Conservation (phyloP, 2,888 invertebrate species). For the Druceiella hillmani region DNA sequence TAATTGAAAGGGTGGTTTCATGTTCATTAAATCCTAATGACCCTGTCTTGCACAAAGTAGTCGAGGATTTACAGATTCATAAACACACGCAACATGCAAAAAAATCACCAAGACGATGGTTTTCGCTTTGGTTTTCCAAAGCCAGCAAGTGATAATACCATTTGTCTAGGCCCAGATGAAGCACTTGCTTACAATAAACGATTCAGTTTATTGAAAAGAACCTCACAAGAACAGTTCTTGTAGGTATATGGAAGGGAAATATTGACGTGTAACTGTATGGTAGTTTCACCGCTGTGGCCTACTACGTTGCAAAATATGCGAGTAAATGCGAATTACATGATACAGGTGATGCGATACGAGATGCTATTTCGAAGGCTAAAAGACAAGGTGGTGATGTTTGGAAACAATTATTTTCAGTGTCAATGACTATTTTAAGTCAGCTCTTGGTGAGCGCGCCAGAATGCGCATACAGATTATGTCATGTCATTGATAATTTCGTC, state of each 20-base stretch:
- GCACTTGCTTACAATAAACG: slow-evolving; percentile 27
- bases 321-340: slow-evolving; percentile 27
- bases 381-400: slow-evolving; percentile 20
- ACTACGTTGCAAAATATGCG: slow-evolving; percentile 28
- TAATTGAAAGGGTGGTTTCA: slow-evolving; percentile 23
- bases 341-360: slow-evolving; percentile 23
- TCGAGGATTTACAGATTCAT: slow-evolving; percentile 22
- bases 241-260: slow-evolving; percentile 28
- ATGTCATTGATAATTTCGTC: slow-evolving; percentile 24
- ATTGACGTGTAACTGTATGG: slow-evolving; percentile 31
- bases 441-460: slow-evolving; percentile 26
- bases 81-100: slow-evolving; percentile 23
- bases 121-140: slow-evolving; percentile 26
- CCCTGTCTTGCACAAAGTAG: slow-evolving; percentile 9
- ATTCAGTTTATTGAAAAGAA: slow-evolving; percentile 27
- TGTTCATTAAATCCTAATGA: slow-evolving; percentile 21
- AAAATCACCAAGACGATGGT: slow-evolving; percentile 15
- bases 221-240: slow-evolving; percentile 20
- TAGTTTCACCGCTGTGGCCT: slow-evolving; percentile 28
- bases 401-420: slow-evolving; percentile 24
- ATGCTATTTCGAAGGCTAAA: slow-evolving; percentile 22
- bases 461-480: slow-evolving; percentile 28
- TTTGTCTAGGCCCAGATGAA: slow-evolving; percentile 27
- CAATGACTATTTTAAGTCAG: slow-evolving; percentile 26
- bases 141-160: slow-evolving; percentile 20